Percentiles rank a stretch among this genome's conserved stretches.
Evolutionary conservation across 2,797 vertebrate species (phyloP).

Genomic region (Triplophysa bombifrons): DNA sequence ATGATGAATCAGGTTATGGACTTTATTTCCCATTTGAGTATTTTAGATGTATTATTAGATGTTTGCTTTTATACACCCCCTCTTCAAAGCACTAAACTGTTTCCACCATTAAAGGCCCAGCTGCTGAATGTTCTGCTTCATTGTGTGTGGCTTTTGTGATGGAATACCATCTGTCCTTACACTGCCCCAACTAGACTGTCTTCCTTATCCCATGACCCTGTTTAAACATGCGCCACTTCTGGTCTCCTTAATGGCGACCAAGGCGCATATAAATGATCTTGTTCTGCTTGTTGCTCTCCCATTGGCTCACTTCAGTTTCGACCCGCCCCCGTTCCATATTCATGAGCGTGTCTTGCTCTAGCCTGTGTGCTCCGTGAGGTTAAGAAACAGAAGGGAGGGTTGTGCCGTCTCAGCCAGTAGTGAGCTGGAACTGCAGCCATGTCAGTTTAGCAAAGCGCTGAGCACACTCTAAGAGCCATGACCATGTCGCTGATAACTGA

Average conservation of each 20-base stretch:
- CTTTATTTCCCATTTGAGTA: constrained; percentile 3
- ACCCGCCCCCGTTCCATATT: constrained; percentile 67
- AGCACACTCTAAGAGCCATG: constrained; percentile 87
- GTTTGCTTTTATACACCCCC: constrained; percentile 27
- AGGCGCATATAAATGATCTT: constrained; percentile 56
- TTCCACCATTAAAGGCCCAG: constrained; percentile 62
- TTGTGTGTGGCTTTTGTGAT: constrained; percentile 77
- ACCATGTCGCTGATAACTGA: constrained; percentile 94
- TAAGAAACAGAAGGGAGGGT: constrained; percentile 74
- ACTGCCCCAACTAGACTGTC: constrained; percentile 62
- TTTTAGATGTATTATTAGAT: neutral
- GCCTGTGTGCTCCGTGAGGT: constrained; percentile 67
- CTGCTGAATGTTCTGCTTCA: constrained; percentile 68
- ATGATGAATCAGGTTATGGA: constrained; percentile 4
- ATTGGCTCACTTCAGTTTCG: constrained; percentile 72
- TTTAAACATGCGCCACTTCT: constrained; percentile 67
- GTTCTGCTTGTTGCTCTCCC: constrained; percentile 47
- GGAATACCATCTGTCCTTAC: constrained; percentile 73
- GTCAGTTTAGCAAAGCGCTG: constrained; percentile 83
- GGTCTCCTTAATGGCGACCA: constrained; percentile 62
- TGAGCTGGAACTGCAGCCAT: constrained; percentile 84
- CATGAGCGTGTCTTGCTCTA: constrained; percentile 57
- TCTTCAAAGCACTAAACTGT: constrained; percentile 21
- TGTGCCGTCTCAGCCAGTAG: constrained; percentile 74
- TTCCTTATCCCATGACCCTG: constrained; percentile 59